Evolutionary conservation across 2,113 vertebrate species (phyloP).

Genomic region (Nicator chloris): DNA sequence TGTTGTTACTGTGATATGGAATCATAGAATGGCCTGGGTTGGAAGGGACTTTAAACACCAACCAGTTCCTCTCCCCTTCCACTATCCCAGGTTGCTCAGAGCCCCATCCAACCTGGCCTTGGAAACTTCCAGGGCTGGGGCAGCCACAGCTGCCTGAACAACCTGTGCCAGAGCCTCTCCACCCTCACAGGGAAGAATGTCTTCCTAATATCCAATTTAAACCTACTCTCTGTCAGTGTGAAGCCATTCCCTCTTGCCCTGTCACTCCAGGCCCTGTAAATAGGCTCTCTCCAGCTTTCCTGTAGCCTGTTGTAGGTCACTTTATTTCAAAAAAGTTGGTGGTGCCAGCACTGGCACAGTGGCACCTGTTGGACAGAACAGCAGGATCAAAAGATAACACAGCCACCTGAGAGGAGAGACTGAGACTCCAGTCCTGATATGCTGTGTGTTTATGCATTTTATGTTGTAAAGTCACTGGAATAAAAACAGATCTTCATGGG

Average conservation of each 20-base stretch:
- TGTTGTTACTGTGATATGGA: not conserved
- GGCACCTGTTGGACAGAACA: not conserved
- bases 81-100: not conserved
- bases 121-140: not conserved
- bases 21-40: not conserved
- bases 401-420: not conserved
- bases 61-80: not conserved
- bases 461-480: not conserved
- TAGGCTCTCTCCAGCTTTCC: not conserved
- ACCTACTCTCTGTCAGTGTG: rapidly evolving
- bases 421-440: not conserved
- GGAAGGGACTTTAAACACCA: not conserved
- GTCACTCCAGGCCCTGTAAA: not conserved
- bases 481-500: not conserved
- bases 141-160: not conserved
- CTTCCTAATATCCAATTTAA: not conserved
- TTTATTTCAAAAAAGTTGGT: not conserved
- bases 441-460: not conserved
- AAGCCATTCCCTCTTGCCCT: not conserved
- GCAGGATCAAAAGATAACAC: not conserved
- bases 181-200: not conserved
- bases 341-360: not conserved
- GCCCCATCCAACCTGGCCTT: not conserved
- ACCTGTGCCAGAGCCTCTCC: rapidly evolving
- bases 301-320: not conserved